A percentile compares a stretch with the other conserved stretches of the same genome.
phyloP scores from a whole-genome alignment of 2,797 vertebrate genomes.

The Basileuterus tristriatus region DNA sequence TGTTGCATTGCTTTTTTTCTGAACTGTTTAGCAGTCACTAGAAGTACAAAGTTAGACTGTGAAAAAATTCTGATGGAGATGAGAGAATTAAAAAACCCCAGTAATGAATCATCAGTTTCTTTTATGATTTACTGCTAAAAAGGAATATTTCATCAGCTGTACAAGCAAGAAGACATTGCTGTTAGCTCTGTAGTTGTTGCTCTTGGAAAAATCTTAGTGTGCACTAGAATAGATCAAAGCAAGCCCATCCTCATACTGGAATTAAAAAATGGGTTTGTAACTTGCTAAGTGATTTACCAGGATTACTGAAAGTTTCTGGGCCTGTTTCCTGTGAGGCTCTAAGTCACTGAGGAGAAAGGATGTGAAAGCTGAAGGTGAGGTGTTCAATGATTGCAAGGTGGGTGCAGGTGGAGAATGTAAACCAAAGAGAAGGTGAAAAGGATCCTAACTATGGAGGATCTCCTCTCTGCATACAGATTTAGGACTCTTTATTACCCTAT shows the following conservation, averaged over 20 bases:
- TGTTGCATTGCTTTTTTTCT: not conserved
- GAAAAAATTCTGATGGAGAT: not conserved
- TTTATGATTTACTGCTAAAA: conserved; percentile 38
- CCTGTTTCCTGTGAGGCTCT: not conserved
- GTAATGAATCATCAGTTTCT: not conserved
- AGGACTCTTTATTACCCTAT: not conserved
- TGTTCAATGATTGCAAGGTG: not conserved
- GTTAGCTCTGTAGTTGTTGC: not conserved
- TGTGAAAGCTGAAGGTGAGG: not conserved
- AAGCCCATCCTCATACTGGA: not conserved
- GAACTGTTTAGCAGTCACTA: not conserved
- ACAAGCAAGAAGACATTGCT: not conserved
- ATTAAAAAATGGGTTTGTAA: not conserved
- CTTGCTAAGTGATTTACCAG: not conserved
- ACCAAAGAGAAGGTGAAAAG: not conserved
- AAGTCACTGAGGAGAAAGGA: not conserved
- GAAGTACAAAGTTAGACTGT: not conserved
- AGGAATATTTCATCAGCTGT: conserved; percentile 43
- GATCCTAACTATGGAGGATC: not conserved
- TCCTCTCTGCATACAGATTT: not conserved
- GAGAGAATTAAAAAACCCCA: not conserved
- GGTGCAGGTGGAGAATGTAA: not conserved
- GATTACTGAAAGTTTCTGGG: not conserved
- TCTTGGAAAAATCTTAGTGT: conserved; percentile 4
- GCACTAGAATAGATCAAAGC: not conserved